Conservation (phyloP, 2,797 vertebrate genomes). For the Pseudopleuronectes americanus region DNA sequence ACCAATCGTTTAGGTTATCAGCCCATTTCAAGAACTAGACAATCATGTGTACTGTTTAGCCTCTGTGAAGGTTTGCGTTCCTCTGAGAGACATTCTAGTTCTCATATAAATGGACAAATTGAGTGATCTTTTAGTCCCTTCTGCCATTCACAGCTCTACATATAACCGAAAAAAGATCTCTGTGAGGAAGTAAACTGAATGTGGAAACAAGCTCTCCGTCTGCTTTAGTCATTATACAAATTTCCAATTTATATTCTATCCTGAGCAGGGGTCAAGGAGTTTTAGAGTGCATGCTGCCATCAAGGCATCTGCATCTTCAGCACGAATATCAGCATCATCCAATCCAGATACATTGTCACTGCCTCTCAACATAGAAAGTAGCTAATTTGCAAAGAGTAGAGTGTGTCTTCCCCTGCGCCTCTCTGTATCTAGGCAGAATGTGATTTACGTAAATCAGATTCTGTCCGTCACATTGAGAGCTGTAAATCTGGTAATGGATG, state of each 20-base stretch:
- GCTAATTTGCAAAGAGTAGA: constrained; percentile 52
- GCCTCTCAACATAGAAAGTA: constrained; percentile 50
- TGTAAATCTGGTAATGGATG: constrained; percentile 39
- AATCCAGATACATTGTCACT: constrained; percentile 31
- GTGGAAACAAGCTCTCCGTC: background rate
- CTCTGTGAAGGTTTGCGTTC: too few relatives aligned
- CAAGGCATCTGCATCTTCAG: constrained; percentile 41
- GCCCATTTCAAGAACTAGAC: too few relatives aligned
- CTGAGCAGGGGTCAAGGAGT: constrained; percentile 63
- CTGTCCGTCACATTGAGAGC: constrained; percentile 18
- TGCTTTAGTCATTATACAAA: constrained; percentile 18
- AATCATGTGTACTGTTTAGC: too few relatives aligned
- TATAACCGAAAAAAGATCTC: background rate
- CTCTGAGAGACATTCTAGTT: background rate
- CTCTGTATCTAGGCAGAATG: constrained; percentile 30
- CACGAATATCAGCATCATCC: constrained; percentile 26
- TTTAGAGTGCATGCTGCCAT: constrained; percentile 37
- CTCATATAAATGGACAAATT: constrained; percentile 33
- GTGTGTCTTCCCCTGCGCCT: constrained; percentile 5
- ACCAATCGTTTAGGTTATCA: background rate
- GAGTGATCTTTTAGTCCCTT: constrained; percentile 37
- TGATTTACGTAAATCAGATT: constrained; percentile 57
- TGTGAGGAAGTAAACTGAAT: constrained; percentile 5
- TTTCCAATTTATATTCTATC: constrained; percentile 68
- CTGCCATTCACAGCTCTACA: constrained; percentile 19